Conservation (phyloP, 2,888 invertebrate genomes). For the Sarcophaga rosellei region DNA sequence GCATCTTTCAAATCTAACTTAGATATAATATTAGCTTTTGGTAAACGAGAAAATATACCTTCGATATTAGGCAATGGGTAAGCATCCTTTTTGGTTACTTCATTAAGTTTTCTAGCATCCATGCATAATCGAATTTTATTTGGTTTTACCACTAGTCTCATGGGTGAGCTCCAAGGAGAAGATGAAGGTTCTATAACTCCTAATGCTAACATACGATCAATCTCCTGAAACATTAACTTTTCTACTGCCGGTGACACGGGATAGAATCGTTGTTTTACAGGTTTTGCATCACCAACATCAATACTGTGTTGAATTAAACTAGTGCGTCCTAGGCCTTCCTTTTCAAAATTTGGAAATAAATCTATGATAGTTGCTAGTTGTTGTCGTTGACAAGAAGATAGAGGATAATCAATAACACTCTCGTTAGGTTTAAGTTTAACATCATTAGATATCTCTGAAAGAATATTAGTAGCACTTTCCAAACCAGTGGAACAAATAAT, state of each 20-base stretch:
- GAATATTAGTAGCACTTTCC: background rate
- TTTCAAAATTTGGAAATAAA: background rate
- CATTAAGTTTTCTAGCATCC: no score
- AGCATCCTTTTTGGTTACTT: no score
- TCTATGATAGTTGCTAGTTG: conserved; percentile 2
- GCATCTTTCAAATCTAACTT: no score
- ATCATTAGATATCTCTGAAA: background rate
- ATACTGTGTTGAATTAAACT: conserved; percentile 53
- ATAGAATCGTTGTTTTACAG: conserved; percentile 58
- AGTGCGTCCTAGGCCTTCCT: conserved; percentile 39
- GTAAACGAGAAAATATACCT: no score
- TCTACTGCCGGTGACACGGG: background rate
- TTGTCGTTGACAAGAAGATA: background rate
- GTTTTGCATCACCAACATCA: conserved; percentile 44
- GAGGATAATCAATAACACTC: background rate
- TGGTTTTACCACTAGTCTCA: conserved; percentile 2
- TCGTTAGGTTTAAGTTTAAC: background rate
- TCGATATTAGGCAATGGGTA: no score
- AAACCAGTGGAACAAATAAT: background rate
- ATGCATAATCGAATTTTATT: no score
- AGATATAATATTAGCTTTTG: no score
- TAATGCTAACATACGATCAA: conserved; percentile 70
- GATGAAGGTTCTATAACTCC: conserved; percentile 34
- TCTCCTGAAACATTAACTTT: conserved; percentile 12
- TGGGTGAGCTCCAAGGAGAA: conserved; percentile 26